A percentile compares a stretch with the other conserved stretches of the same genome.
Conservation (phyloP, 2,888 invertebrate genomes). For the Lysandra coridon region DNA sequence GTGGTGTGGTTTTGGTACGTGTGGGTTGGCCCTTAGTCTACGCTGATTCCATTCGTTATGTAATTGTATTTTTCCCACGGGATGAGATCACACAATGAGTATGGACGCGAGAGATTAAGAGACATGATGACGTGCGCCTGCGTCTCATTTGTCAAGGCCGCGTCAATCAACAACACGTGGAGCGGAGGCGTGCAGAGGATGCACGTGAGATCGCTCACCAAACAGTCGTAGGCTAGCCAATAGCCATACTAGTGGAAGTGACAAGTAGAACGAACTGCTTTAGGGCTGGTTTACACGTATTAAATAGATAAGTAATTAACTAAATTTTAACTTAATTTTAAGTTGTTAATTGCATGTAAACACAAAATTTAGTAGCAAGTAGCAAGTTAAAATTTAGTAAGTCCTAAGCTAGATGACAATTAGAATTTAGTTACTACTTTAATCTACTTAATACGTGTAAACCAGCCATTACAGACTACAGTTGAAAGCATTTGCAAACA, state of each 20-base stretch:
- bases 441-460: no score
- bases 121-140: not conserved
- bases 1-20: no score
- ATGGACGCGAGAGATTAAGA: not conserved
- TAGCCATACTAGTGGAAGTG: not conserved
- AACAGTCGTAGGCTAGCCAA: not conserved
- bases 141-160: conserved; percentile 8
- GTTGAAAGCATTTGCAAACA: not conserved
- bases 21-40: not conserved
- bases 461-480: not conserved
- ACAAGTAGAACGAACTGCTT: not conserved
- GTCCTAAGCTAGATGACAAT: no score
- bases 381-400: no score
- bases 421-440: no score
- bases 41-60: not conserved
- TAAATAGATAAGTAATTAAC: no score
- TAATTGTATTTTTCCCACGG: not conserved
- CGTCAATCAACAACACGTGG: not conserved
- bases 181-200: conserved; percentile 5
- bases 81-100: not conserved
- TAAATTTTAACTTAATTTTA: no score
- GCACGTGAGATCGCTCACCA: not conserved
- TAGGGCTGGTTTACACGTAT: no score
- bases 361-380: no score
- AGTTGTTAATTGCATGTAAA: no score